Percentiles rank a stretch among this genome's conserved stretches.
phyloP scores from a whole-genome alignment of 2,113 vertebrate species.

The Craseonycteris thonglongyai region DNA sequence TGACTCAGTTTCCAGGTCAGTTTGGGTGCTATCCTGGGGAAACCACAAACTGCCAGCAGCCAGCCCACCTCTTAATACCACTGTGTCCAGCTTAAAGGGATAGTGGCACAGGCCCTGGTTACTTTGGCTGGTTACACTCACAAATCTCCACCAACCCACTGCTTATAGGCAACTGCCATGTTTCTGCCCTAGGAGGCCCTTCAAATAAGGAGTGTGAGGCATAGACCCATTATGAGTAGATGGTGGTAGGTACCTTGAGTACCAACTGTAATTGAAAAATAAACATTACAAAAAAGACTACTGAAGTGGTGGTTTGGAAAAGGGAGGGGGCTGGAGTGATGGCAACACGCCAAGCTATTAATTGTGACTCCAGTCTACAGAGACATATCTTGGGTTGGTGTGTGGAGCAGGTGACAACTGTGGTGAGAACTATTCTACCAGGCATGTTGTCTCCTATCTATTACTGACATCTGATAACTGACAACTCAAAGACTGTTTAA shows the following conservation, averaged over 20 bases:
- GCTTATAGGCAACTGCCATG: no score
- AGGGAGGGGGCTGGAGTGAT: not conserved
- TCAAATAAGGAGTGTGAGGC: not conserved
- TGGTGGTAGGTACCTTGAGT: not conserved
- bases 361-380: not conserved
- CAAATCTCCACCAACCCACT: not conserved
- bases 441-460: constrained; percentile 18
- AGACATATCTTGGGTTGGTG: not conserved
- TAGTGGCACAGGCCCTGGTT: not conserved
- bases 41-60: not conserved
- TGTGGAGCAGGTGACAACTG: constrained; percentile 17
- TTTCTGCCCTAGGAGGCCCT: not conserved
- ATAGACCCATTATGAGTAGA: not conserved
- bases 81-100: not conserved
- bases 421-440: constrained; percentile 24
- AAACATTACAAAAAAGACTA: not conserved
- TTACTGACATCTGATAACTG: constrained; percentile 53
- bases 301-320: not conserved
- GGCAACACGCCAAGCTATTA: not conserved
- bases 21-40: not conserved
- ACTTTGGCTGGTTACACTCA: not conserved
- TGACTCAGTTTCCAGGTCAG: not conserved
- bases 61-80: not conserved
- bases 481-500: constrained; percentile 41
- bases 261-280: not conserved